Percentiles rank a stretch among this genome's conserved stretches.
These are phyloP conservation scores for Balanococcus diminutus DNA, from an alignment of 2,888 invertebrate genomes.

Conservation along the genomic window DNA sequence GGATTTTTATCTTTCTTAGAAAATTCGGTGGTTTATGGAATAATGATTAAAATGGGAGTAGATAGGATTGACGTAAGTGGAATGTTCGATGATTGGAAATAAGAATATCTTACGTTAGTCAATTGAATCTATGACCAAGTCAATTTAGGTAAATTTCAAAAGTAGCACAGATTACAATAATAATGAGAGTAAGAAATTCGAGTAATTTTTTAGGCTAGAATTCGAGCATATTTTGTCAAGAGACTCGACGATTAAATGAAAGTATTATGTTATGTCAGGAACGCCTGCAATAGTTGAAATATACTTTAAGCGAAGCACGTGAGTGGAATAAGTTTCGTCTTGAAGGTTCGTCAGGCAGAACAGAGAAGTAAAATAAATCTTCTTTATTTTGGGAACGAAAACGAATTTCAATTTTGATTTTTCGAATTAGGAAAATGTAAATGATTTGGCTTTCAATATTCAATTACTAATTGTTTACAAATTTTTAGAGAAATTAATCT, in stretches of 20 bases:
- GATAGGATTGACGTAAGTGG: background rate
- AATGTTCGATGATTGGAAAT: background rate
- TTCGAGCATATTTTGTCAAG: background rate
- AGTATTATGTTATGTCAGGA: background rate
- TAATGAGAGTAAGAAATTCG: no score
- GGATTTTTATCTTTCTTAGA: background rate
- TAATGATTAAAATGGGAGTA: background rate
- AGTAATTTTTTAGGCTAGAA: background rate
- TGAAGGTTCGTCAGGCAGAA: background rate
- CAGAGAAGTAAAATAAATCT: background rate
- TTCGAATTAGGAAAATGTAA: no score
- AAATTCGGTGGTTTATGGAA: background rate
- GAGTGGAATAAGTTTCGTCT: background rate
- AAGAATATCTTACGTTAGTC: background rate
- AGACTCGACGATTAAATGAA: background rate
- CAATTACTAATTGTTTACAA: no score
- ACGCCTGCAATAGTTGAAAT: background rate
- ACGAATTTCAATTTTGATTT: no score
- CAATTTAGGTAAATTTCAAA: background rate
- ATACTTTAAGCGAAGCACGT: background rate
- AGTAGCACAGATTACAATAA: no score
- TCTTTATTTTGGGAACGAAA: background rate
- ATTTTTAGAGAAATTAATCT: no score
- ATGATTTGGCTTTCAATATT: no score
- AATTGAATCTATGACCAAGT: background rate